These are phyloP conservation scores for Rhinoptilus africanus DNA, from an alignment of 2,113 vertebrate species.

Conservation along the genomic window DNA sequence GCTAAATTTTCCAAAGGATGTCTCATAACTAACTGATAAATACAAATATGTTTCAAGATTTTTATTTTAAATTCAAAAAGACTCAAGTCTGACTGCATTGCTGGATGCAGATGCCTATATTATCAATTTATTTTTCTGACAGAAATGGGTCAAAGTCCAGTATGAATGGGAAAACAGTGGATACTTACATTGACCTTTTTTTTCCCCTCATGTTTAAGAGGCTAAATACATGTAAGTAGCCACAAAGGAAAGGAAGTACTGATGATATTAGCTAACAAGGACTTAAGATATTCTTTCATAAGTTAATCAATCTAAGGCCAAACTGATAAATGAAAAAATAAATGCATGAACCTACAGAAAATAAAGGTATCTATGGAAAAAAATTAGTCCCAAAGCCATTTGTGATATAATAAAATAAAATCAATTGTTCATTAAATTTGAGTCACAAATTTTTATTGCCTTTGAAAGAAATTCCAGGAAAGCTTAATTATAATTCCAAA, in stretches of 20 bases:
- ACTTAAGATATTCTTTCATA: neutral
- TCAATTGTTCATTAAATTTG: neutral
- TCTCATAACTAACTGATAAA: neutral
- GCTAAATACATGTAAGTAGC: neutral
- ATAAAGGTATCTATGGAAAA: neutral
- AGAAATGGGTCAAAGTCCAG: neutral
- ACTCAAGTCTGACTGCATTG: neutral
- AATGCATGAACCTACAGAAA: neutral
- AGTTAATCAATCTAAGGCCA: neutral
- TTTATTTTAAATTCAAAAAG: neutral
- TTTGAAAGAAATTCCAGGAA: neutral
- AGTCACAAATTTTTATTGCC: neutral
- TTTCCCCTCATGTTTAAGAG: neutral
- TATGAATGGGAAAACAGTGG: neutral
- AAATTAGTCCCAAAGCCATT: neutral
- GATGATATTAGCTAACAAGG: neutral
- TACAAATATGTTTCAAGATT: neutral
- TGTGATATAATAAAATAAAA: neutral
- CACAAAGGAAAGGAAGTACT: neutral
- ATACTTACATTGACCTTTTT: neutral
- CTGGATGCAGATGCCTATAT: neutral
- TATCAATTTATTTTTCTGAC: neutral
- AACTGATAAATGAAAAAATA: neutral
- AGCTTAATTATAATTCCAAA: neutral
- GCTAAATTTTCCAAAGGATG: neutral